A percentile compares a stretch with the other conserved stretches of the same genome.
These are phyloP conservation scores for Lymantria dispar DNA, from an alignment of 2,888 invertebrate genomes.

Conservation along the genomic window DNA sequence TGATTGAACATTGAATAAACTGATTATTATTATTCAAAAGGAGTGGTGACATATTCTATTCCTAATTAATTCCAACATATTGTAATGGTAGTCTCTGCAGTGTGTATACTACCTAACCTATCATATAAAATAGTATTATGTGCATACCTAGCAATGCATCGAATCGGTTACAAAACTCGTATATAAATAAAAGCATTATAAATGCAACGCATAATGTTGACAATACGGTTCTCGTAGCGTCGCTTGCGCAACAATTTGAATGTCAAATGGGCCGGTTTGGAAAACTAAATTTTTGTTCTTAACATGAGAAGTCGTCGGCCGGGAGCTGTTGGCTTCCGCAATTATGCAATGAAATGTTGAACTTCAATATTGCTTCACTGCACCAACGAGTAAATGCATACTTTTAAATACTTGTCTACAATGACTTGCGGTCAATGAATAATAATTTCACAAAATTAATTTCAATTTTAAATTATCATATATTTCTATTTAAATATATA, in stretches of 20 bases:
- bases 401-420: slow-evolving; percentile 11
- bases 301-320: slow-evolving; percentile 52
- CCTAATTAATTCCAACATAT: too few species aligned
- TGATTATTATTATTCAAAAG: too few species aligned
- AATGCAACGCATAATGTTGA: slow-evolving; percentile 51
- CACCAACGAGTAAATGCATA: slow-evolving; percentile 33
- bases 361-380: slow-evolving; percentile 51
- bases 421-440: not conserved
- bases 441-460: too few species aligned
- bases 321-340: slow-evolving; percentile 50
- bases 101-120: not conserved
- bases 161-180: slow-evolving; percentile 47
- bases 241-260: slow-evolving; percentile 65
- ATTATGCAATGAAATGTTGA: slow-evolving; percentile 67
- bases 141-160: slow-evolving; percentile 33
- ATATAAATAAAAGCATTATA: slow-evolving; percentile 52
- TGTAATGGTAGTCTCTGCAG: not conserved
- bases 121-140: slow-evolving; percentile 13
- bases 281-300: slow-evolving; percentile 60
- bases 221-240: slow-evolving; percentile 39
- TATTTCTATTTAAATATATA: too few species aligned
- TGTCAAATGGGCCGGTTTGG: slow-evolving; percentile 63
- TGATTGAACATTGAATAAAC: too few species aligned
- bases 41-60: too few species aligned
- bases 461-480: too few species aligned